Evolutionary conservation across 2,113 vertebrate genomes (phyloP).

Genomic region (mouse (Mus musculus)): GRCm39 chr2:70828501-70829000

Average conservation of each 20-base stretch:
- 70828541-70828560: neutral
- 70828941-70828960: conserved; percentile 64
- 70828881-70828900: conserved; percentile 56
- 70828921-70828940: conserved; percentile 53
- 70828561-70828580: conserved; percentile 45
- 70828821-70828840: conserved; percentile 68
- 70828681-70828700: conserved; percentile 68
- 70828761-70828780: conserved; percentile 50
- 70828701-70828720: conserved; percentile 66
- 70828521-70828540: too few relatives aligned
- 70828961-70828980: conserved; percentile 41
- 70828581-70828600: conserved; percentile 57
- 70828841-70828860: conserved; percentile 47
- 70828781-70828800: conserved; percentile 52
- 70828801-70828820: conserved; percentile 49
- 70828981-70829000: conserved; percentile 55
- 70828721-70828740: conserved; percentile 72
- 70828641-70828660: conserved; percentile 65
- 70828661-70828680: conserved; percentile 62
- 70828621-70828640: conserved; percentile 46
- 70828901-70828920: conserved; percentile 58
- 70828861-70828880: conserved; percentile 45
- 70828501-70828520: too few relatives aligned
- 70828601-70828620: conserved; percentile 36
- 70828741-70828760: conserved; percentile 67